These are phyloP conservation scores for Smittia sp. DNA, from an alignment of 2,888 invertebrate species.

Conservation along the genomic window DNA sequence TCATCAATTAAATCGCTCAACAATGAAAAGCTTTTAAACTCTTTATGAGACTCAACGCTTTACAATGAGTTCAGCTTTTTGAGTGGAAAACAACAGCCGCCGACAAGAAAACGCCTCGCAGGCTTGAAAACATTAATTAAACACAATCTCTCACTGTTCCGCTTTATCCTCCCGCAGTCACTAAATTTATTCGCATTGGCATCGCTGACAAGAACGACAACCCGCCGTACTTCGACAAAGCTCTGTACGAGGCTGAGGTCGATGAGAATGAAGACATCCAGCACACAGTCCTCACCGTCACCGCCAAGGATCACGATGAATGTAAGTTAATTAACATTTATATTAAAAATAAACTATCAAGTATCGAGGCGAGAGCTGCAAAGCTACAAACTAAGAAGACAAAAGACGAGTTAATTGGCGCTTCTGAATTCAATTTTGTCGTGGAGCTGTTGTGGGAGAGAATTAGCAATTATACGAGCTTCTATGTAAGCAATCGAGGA, in stretches of 20 bases:
- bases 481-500: too few relatives aligned
- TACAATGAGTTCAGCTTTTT: constrained; percentile 19
- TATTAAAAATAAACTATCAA: background rate
- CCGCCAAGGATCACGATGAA: constrained; percentile 99
- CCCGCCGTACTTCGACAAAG: constrained; percentile 96
- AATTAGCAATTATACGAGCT: too few relatives aligned
- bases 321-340: constrained; percentile 60
- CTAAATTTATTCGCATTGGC: constrained; percentile 96
- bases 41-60: constrained; percentile 9
- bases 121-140: constrained; percentile 25
- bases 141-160: background rate
- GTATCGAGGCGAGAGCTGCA: background rate
- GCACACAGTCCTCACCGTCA: constrained; percentile 94
- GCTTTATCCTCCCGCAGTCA: constrained; percentile 88
- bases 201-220: constrained; percentile 99
- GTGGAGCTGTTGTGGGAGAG: too few relatives aligned
- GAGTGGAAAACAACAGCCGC: constrained; percentile 5
- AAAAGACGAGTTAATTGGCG: too few relatives aligned
- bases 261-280: constrained; percentile 98
- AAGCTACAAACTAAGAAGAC: too few relatives aligned
- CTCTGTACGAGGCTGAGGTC: constrained; percentile 93
- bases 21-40: constrained; percentile 16
- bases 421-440: too few relatives aligned
- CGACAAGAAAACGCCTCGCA: background rate
- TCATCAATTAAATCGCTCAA: constrained; percentile 2